Evolutionary conservation across 2,888 invertebrate species (phyloP), one percentile per base, ranked within the genome.

Genomic region (Tachystola acroxantha): DNA sequence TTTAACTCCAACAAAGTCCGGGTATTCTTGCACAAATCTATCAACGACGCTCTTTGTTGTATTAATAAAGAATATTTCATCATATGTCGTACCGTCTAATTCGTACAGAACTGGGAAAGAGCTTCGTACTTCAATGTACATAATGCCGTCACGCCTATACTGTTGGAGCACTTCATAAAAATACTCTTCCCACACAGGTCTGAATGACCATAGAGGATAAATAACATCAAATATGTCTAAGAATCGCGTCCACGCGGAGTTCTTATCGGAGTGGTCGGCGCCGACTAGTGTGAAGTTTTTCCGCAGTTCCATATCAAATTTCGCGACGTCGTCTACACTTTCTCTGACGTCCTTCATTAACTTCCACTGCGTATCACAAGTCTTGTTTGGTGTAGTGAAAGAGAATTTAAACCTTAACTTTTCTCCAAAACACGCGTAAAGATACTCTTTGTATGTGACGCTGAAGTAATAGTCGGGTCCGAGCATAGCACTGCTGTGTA

Each of bases 71-170:
- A 92, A 87, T 1, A 88, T 9, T 0, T 78, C 64, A 0, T 78
- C 78, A 40, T 90, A 90, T 0, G 51, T 45, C 0, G 82, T 89
- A 0, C 91, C 93, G 34, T 93, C 86, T 25, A 93, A 58, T 43
- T 93, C 92, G 48, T 93, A 94, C 0, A 92, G 69, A 49, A 73
- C 54, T 0, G 91, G 90, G 13, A 94, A 61, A 0, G 89, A 68
- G 7, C 90, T 87, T 32, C 94, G 80, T 1, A 94, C 71, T 69
- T 94, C 94, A 10, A 92, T 55, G 45, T 93, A 94, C 68, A 91
- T 88, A 0, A 94, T 82, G 37, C 92, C 92, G 56, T 94, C 93
- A 3, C 89, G 88, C 50, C 88, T 84, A 34, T 92, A 88, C 43
- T 91, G 89, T 40, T 80, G 67, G 0, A 94, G 66, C 0, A 89